phyloP scores from a whole-genome alignment of 1,140 invertebrate species.

The Drosophila santomea region DNA sequence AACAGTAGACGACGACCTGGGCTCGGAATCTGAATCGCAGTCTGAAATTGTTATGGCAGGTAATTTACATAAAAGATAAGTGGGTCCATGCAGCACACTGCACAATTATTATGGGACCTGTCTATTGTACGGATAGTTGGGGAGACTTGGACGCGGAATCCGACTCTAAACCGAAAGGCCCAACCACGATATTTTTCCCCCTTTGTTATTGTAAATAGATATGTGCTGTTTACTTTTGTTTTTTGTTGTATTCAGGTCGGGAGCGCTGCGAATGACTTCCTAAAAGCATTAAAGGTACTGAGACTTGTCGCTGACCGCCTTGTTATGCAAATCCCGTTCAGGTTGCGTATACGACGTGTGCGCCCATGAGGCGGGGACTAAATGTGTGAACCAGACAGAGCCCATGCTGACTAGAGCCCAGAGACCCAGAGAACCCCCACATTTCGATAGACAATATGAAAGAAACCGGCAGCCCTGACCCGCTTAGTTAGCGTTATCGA shows the following conservation, averaged over 20 bases:
- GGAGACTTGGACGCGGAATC: slow-evolving; percentile 23
- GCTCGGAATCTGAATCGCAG: not conserved
- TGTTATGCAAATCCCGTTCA: slow-evolving; percentile 73
- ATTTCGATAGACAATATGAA: slow-evolving; percentile 37
- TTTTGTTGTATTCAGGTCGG: slow-evolving; percentile 13
- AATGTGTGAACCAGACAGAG: slow-evolving; percentile 47
- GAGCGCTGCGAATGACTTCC: slow-evolving; percentile 64
- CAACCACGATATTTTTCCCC: slow-evolving; percentile 53
- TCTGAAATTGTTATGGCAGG: slow-evolving; percentile 75
- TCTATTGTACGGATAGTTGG: slow-evolving; percentile 56
- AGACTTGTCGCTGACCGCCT: slow-evolving; percentile 66
- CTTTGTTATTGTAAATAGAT: slow-evolving; percentile 72
- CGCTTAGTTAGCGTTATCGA: slow-evolving; percentile 75
- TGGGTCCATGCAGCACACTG: slow-evolving; percentile 60
- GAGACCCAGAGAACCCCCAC: not conserved
- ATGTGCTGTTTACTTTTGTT: slow-evolving; percentile 29
- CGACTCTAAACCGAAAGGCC: slow-evolving; percentile 12
- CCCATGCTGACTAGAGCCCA: not conserved
- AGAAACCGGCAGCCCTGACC: slow-evolving; percentile 64
- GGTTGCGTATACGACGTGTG: slow-evolving; percentile 79
- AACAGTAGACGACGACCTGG: slow-evolving; percentile 59
- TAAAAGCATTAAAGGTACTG: slow-evolving; percentile 73
- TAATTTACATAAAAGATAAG: slow-evolving; percentile 82
- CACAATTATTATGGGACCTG: slow-evolving; percentile 75
- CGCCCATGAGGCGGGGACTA: slow-evolving; percentile 38